A percentile compares a stretch with the other conserved stretches of the same genome.
phyloP scores from a whole-genome alignment of 2,113 vertebrate genomes.

The Terrapene triunguis region DNA sequence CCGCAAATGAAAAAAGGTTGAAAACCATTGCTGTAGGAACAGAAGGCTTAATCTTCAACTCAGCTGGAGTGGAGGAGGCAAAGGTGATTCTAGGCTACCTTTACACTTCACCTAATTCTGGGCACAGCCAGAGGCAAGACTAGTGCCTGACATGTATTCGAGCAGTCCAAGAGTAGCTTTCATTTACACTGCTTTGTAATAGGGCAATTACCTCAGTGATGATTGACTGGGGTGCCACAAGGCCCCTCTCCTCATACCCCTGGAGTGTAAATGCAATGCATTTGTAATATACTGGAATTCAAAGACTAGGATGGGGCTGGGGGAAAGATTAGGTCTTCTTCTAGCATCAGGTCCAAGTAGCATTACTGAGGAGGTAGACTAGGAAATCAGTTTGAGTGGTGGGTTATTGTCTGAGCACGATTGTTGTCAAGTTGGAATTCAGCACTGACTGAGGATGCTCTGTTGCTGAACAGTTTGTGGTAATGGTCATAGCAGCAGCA shows the following conservation, averaged over 20 bases:
- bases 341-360: not conserved
- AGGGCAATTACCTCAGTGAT: not conserved
- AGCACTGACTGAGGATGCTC: not conserved
- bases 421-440: not conserved
- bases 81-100: not conserved
- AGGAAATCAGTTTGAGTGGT: not conserved
- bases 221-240: not conserved
- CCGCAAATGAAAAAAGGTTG: not conserved
- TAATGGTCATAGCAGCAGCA: not conserved
- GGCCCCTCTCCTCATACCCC: not conserved
- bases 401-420: not conserved
- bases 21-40: not conserved
- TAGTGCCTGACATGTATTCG: not conserved
- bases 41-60: not conserved
- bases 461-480: not conserved
- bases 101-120: not conserved
- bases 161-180: not conserved
- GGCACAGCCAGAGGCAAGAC: not conserved
- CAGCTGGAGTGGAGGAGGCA: not conserved
- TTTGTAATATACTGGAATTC: not conserved
- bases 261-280: not conserved
- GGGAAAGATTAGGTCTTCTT: not conserved
- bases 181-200: not conserved
- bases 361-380: not conserved
- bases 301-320: not conserved